Percentiles rank a stretch among this genome's conserved stretches.
These are phyloP conservation scores for Eristalinus aeneus DNA, from an alignment of 2,888 invertebrate genomes.

Conservation along the genomic window DNA sequence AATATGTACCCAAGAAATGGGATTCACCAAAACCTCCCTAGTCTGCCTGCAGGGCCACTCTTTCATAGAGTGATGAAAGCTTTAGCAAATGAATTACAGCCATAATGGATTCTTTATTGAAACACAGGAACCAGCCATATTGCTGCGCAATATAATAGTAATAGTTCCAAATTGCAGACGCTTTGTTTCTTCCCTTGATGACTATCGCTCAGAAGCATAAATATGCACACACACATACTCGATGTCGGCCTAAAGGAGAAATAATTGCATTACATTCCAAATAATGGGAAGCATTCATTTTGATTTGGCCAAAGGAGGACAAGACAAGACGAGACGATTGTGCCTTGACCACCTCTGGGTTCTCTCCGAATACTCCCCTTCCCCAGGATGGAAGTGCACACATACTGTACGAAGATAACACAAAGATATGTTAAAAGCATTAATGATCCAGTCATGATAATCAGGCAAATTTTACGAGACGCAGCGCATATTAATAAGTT, in stretches of 20 bases:
- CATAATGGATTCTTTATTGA: constrained; percentile 24
- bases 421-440: neutral
- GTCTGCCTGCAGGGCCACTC: neutral
- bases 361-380: too few relatives aligned
- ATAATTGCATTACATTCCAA: constrained; percentile 21
- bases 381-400: neutral
- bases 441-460: neutral
- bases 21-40: neutral
- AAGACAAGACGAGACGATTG: neutral
- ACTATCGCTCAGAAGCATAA: neutral
- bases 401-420: neutral
- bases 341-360: neutral
- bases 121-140: neutral
- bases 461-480: constrained; percentile 1
- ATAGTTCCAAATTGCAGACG: constrained; percentile 19
- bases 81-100: constrained; percentile 9
- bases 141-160: constrained; percentile 3
- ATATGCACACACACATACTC: neutral
- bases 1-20: neutral
- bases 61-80: constrained; percentile 15
- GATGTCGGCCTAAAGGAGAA: neutral
- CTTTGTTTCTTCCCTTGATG: constrained; percentile 12
- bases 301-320: constrained; percentile 10
- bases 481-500: neutral
- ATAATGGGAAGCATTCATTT: constrained; percentile 13